These are phyloP conservation scores for Dascillus cervinus DNA, from an alignment of 2,888 invertebrate genomes.

Conservation along the genomic window DNA sequence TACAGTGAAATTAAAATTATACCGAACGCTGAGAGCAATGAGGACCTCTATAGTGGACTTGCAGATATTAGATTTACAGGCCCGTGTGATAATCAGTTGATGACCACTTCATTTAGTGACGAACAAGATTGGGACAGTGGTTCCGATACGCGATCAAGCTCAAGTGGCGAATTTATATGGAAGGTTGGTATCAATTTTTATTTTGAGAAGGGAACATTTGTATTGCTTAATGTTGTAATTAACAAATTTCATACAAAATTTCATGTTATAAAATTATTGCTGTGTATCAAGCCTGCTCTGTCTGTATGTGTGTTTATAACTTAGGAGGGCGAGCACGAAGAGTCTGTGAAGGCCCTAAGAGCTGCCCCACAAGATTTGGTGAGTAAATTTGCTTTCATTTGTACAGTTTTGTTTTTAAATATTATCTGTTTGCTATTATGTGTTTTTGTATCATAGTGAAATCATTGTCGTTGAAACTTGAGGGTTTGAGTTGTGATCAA, in stretches of 20 bases:
- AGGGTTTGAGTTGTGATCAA: no score
- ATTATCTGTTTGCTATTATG: no score
- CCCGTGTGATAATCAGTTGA: constrained; percentile 34
- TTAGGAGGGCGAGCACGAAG: constrained; percentile 44
- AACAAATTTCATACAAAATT: no score
- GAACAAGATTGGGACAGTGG: constrained; percentile 66
- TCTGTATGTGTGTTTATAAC: constrained; percentile 21
- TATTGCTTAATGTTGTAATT: no score
- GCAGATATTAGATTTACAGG: constrained; percentile 41
- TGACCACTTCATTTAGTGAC: constrained; percentile 46
- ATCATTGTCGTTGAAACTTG: no score
- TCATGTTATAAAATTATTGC: no score
- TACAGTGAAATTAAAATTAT: constrained; percentile 9
- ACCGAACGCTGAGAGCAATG: constrained; percentile 7
- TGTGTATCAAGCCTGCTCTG: no score
- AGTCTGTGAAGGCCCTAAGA: constrained; percentile 40
- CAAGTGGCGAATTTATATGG: constrained; percentile 74
- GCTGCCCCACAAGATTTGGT: constrained; percentile 40
- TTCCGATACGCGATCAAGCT: constrained; percentile 60
- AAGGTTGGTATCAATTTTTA: constrained; percentile 51
- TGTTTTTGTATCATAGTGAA: no score
- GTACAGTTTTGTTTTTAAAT: no score
- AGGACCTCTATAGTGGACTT: constrained; percentile 32
- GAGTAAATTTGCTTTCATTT: no score
- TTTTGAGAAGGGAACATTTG: no score